Percentiles rank a stretch among this genome's conserved stretches.
phyloP scores from a whole-genome alignment of 2,888 invertebrate genomes.

The Selenia dentaria region DNA sequence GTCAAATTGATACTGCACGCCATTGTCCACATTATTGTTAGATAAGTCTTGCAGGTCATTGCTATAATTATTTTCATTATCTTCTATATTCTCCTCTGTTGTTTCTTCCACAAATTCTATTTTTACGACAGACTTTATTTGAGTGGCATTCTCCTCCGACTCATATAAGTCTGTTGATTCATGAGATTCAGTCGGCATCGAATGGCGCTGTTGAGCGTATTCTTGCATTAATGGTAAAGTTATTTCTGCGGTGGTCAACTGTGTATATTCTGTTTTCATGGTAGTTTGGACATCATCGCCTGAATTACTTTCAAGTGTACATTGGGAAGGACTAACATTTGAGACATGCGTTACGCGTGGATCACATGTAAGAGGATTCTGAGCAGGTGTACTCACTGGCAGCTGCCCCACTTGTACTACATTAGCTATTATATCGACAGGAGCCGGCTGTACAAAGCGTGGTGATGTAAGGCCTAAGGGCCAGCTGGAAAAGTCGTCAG shows the following conservation, averaged over 20 bases:
- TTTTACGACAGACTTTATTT: conserved; percentile 58
- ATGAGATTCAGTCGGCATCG: conserved; percentile 44
- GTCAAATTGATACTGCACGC: conserved; percentile 13
- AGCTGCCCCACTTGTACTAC: conserved; percentile 85
- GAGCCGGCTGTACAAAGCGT: conserved; percentile 84
- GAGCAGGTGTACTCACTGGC: conserved; percentile 73
- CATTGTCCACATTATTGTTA: conserved; percentile 29
- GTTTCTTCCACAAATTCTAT: conserved; percentile 61
- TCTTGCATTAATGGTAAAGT: conserved; percentile 64
- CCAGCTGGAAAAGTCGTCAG: conserved; percentile 30
- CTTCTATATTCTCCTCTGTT: conserved; percentile 51
- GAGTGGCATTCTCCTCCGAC: conserved; percentile 52
- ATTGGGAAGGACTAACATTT: conserved; percentile 73
- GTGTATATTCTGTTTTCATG: conserved; percentile 75
- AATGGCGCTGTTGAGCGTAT: conserved; percentile 57
- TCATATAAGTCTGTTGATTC: conserved; percentile 41
- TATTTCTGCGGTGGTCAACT: conserved; percentile 74
- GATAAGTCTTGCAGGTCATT: conserved; percentile 22
- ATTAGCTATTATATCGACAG: conserved; percentile 73
- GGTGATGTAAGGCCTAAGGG: conserved; percentile 53
- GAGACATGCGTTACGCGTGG: conserved; percentile 77
- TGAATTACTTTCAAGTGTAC: conserved; percentile 65
- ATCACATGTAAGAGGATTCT: conserved; percentile 76
- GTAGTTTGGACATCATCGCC: conserved; percentile 61
- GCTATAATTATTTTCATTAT: conserved; percentile 42